Conservation (phyloP, 2,113 vertebrate species). For the Semnornis frantzii region DNA sequence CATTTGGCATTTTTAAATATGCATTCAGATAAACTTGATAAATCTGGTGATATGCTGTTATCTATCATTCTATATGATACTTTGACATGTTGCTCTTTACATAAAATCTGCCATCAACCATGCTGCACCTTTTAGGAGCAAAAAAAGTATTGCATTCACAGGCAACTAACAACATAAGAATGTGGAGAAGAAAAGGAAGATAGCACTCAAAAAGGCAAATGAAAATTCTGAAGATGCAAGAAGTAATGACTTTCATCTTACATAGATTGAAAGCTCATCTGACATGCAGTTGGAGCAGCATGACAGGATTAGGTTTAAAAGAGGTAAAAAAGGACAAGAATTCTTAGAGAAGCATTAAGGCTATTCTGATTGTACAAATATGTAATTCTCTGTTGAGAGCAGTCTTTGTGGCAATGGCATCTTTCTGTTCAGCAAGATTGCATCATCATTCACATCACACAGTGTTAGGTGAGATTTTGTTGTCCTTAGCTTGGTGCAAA, state of each 20-base stretch:
- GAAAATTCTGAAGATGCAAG: background rate
- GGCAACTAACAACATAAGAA: background rate
- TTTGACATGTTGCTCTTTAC: background rate
- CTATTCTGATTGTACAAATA: background rate
- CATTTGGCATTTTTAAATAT: conserved; percentile 40
- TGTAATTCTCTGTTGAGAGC: background rate
- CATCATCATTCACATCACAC: background rate
- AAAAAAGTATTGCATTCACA: background rate
- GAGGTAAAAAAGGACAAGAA: background rate
- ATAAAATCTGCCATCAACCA: background rate
- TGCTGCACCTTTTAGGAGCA: background rate
- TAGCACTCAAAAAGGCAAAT: background rate
- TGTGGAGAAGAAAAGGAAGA: background rate
- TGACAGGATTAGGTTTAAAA: background rate
- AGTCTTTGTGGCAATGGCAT: background rate
- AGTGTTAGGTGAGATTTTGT: conserved; percentile 6
- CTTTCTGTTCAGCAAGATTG: background rate
- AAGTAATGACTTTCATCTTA: background rate
- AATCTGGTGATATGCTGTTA: conserved; percentile 19
- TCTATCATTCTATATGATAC: background rate
- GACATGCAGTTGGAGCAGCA: background rate
- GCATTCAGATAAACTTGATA: conserved; percentile 38
- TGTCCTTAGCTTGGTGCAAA: conserved; percentile 25
- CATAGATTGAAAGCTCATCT: background rate
- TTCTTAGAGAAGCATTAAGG: background rate